A percentile compares a stretch with the other conserved stretches of the same genome.
phyloP scores from a whole-genome alignment of 1,140 invertebrate species.

The Drosophila bocqueti region DNA sequence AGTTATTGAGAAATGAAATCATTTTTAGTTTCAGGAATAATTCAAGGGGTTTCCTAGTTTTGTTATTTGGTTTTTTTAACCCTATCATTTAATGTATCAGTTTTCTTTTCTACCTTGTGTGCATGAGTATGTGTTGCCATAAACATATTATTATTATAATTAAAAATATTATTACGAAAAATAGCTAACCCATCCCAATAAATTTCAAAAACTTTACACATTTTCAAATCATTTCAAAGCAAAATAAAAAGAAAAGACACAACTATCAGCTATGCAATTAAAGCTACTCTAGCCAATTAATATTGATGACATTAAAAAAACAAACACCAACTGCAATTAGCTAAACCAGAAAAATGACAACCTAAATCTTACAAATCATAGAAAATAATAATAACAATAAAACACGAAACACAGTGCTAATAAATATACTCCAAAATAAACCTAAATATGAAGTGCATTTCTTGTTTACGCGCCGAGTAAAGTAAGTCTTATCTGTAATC shows the following conservation, averaged over 20 bases:
- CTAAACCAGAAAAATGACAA: slow-evolving; percentile 31
- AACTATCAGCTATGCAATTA: slow-evolving; percentile 32
- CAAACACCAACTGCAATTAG: slow-evolving; percentile 21
- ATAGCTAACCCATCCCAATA: slow-evolving; percentile 5
- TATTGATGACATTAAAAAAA: slow-evolving; percentile 27
- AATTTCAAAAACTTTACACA: neutral
- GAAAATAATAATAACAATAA: slow-evolving; percentile 61
- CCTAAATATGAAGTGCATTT: slow-evolving; percentile 39
- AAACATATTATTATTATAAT: slow-evolving; percentile 6
- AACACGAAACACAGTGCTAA: slow-evolving; percentile 41
- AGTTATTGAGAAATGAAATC: neutral
- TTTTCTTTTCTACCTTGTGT: slow-evolving; percentile 17
- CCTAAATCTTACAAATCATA: slow-evolving; percentile 53
- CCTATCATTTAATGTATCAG: neutral
- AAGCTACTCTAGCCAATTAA: slow-evolving; percentile 42
- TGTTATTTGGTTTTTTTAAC: neutral
- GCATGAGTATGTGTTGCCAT: slow-evolving; percentile 18
- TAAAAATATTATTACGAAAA: neutral
- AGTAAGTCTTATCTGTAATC: slow-evolving; percentile 15
- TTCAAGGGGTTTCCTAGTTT: neutral
- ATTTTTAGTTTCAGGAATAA: neutral
- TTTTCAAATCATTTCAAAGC: slow-evolving; percentile 18
- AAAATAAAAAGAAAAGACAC: slow-evolving; percentile 11
- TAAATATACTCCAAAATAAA: slow-evolving; percentile 69
- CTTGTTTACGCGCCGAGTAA: slow-evolving; percentile 23